Evolutionary conservation across 1,140 invertebrate genomes (phyloP).

Genomic region (Octopus sinensis): DNA sequence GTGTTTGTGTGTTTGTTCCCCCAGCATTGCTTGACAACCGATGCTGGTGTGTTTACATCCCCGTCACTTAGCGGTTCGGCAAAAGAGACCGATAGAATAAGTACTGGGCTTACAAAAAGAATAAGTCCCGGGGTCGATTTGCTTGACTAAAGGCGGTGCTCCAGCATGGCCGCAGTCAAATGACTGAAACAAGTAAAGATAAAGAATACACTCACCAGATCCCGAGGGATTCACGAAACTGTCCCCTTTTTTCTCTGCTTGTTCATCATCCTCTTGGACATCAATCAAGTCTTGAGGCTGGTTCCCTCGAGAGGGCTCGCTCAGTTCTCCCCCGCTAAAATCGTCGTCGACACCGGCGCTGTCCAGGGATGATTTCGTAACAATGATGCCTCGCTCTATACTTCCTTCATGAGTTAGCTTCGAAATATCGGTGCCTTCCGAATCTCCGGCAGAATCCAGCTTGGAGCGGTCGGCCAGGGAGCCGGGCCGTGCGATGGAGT

Average conservation of each 20-base stretch:
- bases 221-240: neutral
- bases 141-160: too few relatives aligned
- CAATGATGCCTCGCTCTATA: constrained; percentile 48
- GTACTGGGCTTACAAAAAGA: too few relatives aligned
- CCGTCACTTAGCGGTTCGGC: too few relatives aligned
- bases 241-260: neutral
- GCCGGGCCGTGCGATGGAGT: constrained; percentile 46
- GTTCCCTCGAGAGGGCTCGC: neutral
- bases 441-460: constrained; percentile 44
- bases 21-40: too few relatives aligned
- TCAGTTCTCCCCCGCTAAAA: constrained; percentile 7
- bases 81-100: too few relatives aligned
- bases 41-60: too few relatives aligned
- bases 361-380: constrained; percentile 60
- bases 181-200: too few relatives aligned
- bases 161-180: too few relatives aligned
- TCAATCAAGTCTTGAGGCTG: constrained; percentile 7
- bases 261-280: constrained; percentile 9
- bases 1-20: too few relatives aligned
- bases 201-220: constrained; percentile 1
- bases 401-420: constrained; percentile 40
- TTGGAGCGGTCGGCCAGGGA: constrained; percentile 43
- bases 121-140: too few relatives aligned
- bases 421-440: constrained; percentile 41
- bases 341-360: constrained; percentile 52